Evolutionary conservation across 2,113 vertebrate genomes (phyloP), one percentile per base, ranked within the genome.

Genomic region (Peromyscus californicus): DNA sequence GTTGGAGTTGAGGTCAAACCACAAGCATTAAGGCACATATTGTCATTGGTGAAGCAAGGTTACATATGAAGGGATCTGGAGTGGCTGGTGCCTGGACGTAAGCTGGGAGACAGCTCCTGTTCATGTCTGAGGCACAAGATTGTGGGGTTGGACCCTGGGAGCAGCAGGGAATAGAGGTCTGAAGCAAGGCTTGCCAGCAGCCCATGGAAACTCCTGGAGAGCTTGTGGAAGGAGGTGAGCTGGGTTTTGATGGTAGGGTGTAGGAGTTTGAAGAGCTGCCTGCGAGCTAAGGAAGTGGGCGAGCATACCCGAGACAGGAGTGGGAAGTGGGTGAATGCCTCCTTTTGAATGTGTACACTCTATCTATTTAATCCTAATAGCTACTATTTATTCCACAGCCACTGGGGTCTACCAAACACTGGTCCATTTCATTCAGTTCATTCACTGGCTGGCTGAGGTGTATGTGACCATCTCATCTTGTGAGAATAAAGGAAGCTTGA

Each of bases 191-290:
- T 39, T 84, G 93, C 86, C 65, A 7, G 11, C 33, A 91, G 80
- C 42, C 12, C 17, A 13, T n/a, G 12, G 5, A 39, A 9, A 22
- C 17, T 33, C 39, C n/a, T 59, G 72, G 82, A 84, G 75, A 80
- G 48, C 75, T 84, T 17, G n/a, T 59, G 88, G 59, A 48, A 54
- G 61, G 78, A n/a, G 74, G 48, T 0, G 2, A 12, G 45, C 29
- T 26, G 2, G 19, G 75, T 42, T 83, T 84, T 4, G 74, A 59
- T 82, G 95, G 79, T 22, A 42, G 85, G 57, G 69, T 21, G 70
- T 88, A 57, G 85, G 96, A 89, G 91, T 95, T 36, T 89, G 79
- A 33, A 84, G 76, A 72, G 70, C 91, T 45, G 61, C 36, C n/a
- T 29, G 48, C 45, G 42, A 88, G 89, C 88, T 42, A 29, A 61